Evolutionary conservation across 2,888 invertebrate genomes (phyloP), one percentile per base, ranked within the genome.

Genomic region (Leptopilina myrica): DNA sequence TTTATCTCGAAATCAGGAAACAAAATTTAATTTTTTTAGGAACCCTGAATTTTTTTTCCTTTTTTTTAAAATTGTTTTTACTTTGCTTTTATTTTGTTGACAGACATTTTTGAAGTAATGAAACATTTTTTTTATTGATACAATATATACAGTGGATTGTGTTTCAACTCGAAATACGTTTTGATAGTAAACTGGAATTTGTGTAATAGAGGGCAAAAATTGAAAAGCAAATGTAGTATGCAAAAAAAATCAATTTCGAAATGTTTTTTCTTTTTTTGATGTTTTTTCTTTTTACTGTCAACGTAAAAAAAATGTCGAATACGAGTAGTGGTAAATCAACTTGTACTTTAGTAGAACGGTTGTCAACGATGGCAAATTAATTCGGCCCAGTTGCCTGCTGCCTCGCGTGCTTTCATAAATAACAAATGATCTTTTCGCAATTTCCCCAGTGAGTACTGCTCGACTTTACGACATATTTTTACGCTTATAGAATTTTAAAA

Each of bases 371-470:
- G 69, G 49, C 26, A 69, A 69, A 69, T 69, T 69, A 69, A 69
- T 69, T 69, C 69, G 69, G 53, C 69, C 69, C 53, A 69, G 69
- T 69, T 69, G 49, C n/a, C 69, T 69, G 49, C 53, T 69, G 49
- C 53, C 69, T 69, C 53, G 69, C 69, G 69, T 69, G 53, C 69
- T 69, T 62, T 69, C 69, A 69, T 69, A 69, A 69, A 69, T 69
- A 69, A 69, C 69, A 69, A 69, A 69, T 69, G 69, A 69, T 69
- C 69, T 49, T 69, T 69, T 49, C 69, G 69, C 69, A 69, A 69
- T 69, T 69, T 69, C 69, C 69, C 69, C 49, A 26, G 69, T 49
- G 69, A 69, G 49, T 69, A 69, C 69, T 69, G 49, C 69, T 49
- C 69, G 26, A 69, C 69, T 49, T 20, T 49, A 49, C 69, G 49